phyloP scores from a whole-genome alignment of 2,797 vertebrate species.

The Myotis vivesi region DNA sequence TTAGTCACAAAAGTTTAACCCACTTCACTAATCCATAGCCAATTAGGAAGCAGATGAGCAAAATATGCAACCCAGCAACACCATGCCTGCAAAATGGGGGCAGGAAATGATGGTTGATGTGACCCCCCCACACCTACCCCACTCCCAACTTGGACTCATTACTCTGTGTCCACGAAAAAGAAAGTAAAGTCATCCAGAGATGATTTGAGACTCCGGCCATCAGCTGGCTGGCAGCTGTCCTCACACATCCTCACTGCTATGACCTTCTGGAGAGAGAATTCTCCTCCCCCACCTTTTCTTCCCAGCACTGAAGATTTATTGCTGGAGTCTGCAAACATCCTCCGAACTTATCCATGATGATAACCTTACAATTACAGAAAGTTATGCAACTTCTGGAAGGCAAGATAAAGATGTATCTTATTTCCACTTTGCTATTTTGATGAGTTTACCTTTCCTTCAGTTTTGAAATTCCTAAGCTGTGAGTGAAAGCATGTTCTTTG shows the following conservation, averaged over 20 bases:
- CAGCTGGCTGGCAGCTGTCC: not conserved
- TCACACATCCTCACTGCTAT: not conserved
- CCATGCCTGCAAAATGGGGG: not conserved
- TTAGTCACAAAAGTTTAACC: not conserved
- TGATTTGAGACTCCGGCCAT: not conserved
- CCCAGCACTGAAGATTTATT: not conserved
- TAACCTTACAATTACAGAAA: conserved; percentile 18
- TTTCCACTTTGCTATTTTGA: not conserved
- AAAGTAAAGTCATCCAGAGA: not conserved
- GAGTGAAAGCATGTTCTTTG: not conserved
- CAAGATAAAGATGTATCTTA: not conserved
- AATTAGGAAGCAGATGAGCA: not conserved
- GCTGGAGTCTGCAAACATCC: not conserved
- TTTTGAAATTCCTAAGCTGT: conserved; percentile 24
- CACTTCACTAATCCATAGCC: not conserved
- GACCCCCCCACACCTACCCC: accelerated
- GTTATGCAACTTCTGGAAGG: conserved; percentile 13
- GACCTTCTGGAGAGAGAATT: not conserved
- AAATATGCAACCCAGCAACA: not conserved
- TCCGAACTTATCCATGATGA: not conserved
- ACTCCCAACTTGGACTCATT: not conserved
- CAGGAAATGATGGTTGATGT: not conserved
- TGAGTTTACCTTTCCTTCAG: not conserved
- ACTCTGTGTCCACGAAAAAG: not conserved
- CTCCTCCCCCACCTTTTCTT: not conserved